A percentile compares a stretch with the other conserved stretches of the same genome.
These are phyloP conservation scores for Diplodus puntazzo DNA, from an alignment of 2,797 vertebrate species.

Conservation along the genomic window DNA sequence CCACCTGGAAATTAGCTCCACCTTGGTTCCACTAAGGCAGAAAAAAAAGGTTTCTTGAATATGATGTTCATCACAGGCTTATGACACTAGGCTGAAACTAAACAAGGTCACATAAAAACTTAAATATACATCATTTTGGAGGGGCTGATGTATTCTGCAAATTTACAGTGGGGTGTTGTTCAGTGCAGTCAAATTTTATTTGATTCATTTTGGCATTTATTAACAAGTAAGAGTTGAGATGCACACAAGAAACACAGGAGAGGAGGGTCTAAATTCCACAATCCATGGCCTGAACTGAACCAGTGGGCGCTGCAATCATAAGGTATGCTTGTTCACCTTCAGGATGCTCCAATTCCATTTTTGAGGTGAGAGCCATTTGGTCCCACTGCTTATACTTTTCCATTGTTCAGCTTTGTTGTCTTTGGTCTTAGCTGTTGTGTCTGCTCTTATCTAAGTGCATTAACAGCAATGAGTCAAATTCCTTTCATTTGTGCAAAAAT, in stretches of 20 bases:
- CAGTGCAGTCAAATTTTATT: not conserved
- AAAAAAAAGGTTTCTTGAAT: constrained; percentile 24
- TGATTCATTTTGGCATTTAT: not conserved
- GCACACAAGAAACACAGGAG: not conserved
- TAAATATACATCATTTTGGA: not conserved
- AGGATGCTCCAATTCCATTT: not conserved
- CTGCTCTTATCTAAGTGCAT: too few relatives aligned
- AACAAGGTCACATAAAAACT: not conserved
- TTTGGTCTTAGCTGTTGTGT: too few relatives aligned
- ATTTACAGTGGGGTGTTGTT: not conserved
- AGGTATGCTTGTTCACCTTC: not conserved
- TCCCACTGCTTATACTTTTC: not conserved
- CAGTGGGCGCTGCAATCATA: not conserved
- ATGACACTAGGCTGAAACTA: not conserved
- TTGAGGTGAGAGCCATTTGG: not conserved
- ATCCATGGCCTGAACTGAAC: not conserved
- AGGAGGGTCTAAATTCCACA: not conserved
- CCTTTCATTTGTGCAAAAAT: not conserved
- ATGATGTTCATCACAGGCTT: not conserved
- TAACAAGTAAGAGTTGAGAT: not conserved
- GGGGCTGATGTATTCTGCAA: not conserved
- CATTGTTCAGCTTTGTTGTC: too few relatives aligned
- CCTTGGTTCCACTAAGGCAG: constrained; percentile 1
- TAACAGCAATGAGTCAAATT: too few relatives aligned
- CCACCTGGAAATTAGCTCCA: constrained; percentile 59